Evolutionary conservation across 2,797 vertebrate genomes (phyloP), one percentile per base, ranked within the genome.

Genomic region (Chaetophractus vellerosus): DNA sequence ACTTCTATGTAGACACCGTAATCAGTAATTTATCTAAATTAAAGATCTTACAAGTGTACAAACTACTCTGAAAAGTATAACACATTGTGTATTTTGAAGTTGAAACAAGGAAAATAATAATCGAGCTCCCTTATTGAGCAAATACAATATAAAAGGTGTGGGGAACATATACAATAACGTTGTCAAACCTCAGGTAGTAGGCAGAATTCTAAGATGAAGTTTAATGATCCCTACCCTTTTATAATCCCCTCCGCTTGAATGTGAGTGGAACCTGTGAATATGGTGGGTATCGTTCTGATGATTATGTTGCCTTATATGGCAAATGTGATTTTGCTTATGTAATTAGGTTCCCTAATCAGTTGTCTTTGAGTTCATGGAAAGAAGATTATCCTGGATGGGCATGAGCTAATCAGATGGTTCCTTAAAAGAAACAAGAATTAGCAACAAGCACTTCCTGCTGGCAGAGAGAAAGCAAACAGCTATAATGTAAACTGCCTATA

Each of bases 11-110:
- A 18, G 68, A 61, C 23, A 88, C 6, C 75, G 6, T 79, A 90
- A 75, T 90, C 33, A 91, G 24, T 64, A 87, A n/a, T 19, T 84
- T 96, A 85, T 85, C n/a, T 79, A 41, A 68, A 83, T 66, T 59
- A 52, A 72, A 68, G 59, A 71, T 74, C 71, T 36, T 2, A 31
- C 23, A 79, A 83, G 69, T 61, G 24, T 52, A 89, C 4, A 55
- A 75, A 3, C 5, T 45, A 85, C 21, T 90, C 7, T 10, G 2
- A 1, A 79, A 66, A 71, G 5, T 64, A 76, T 61, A 80, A 72
- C 2, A 36, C 2, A 72, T 38, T 66, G 14, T 64, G 2, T 18
- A 80, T 88, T 76, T 88, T 68, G 14, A 84, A 88, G 0, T 38
- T 52, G 23, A 90, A 94, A 57, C 14, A 78, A 87, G 0, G 38